phyloP scores from a whole-genome alignment of 92 coral and sea anemone genomes.

The Phymanthus crucifer region DNA sequence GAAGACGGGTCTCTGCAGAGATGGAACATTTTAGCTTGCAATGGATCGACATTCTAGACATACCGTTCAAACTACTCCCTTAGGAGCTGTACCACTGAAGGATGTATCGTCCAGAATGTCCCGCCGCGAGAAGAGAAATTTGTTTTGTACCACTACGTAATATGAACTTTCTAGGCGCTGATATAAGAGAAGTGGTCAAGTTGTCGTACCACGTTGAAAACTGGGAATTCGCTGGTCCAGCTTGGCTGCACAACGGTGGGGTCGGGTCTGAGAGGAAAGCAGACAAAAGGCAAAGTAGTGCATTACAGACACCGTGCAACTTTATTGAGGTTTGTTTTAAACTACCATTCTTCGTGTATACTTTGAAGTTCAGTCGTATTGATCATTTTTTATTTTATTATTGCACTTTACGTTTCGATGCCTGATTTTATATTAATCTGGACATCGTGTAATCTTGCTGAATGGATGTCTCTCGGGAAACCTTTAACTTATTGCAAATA shows the following conservation, averaged over 20 bases:
- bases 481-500: too few species aligned
- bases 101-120: slow-evolving; percentile 39
- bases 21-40: neutral
- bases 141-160: slow-evolving; percentile 25
- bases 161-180: slow-evolving; percentile 36
- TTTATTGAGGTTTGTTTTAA: neutral
- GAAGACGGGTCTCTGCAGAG: slow-evolving; percentile 23
- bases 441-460: too few species aligned
- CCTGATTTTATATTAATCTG: neutral
- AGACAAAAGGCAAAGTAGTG: neutral
- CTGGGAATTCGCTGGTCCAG: neutral
- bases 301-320: neutral
- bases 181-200: slow-evolving; percentile 20
- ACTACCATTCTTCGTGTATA: neutral
- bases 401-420: neutral
- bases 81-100: slow-evolving; percentile 26
- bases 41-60: slow-evolving; percentile 16
- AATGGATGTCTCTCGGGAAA: too few species aligned
- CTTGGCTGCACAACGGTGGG: neutral
- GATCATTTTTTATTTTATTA: neutral
- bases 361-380: neutral
- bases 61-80: slow-evolving; percentile 36
- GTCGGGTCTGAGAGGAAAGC: neutral
- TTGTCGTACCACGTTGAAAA: slow-evolving; percentile 5
- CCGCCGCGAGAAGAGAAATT: slow-evolving; percentile 37